These are phyloP conservation scores for Synchiropus splendidus DNA, from an alignment of 2,113 vertebrate species.

Conservation along the genomic window DNA sequence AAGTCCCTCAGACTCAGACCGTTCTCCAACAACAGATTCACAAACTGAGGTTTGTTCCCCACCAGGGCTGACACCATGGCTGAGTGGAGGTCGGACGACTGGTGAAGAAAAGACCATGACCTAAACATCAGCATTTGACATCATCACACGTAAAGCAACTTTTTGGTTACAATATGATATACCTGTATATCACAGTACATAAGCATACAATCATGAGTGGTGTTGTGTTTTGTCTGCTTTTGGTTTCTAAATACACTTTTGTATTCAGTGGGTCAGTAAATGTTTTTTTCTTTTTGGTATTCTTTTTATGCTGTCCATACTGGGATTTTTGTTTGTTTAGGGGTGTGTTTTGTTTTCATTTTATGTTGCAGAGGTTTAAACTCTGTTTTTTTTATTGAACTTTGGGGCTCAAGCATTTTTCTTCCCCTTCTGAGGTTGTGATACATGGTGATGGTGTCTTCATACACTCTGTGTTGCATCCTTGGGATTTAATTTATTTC, in stretches of 20 bases:
- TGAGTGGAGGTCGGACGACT: constrained; percentile 83
- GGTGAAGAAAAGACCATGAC: background rate
- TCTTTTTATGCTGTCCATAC: background rate
- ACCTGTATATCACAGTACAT: too few relatives aligned
- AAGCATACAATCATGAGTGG: background rate
- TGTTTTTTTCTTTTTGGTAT: background rate
- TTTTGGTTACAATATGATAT: background rate
- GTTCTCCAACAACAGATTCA: constrained; percentile 85
- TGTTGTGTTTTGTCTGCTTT: background rate
- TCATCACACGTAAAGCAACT: background rate
- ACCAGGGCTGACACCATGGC: constrained; percentile 83
- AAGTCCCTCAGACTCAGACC: constrained; percentile 79
- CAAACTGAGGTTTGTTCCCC: constrained; percentile 83
- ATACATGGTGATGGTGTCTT: too few relatives aligned
- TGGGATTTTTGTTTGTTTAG: too few relatives aligned
- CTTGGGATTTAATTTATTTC: too few relatives aligned
- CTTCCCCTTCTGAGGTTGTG: too few relatives aligned
- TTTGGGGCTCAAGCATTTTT: too few relatives aligned
- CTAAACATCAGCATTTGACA: background rate
- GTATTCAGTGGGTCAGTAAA: background rate
- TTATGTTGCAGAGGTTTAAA: too few relatives aligned
- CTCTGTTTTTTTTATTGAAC: too few relatives aligned
- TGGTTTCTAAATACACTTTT: background rate
- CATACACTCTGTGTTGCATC: background rate
- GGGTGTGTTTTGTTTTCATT: too few relatives aligned